Percentiles rank a stretch among this genome's conserved stretches.
Evolutionary conservation across 2,113 vertebrate genomes (phyloP).

Genomic region (Tangachromis dhanisi): DNA sequence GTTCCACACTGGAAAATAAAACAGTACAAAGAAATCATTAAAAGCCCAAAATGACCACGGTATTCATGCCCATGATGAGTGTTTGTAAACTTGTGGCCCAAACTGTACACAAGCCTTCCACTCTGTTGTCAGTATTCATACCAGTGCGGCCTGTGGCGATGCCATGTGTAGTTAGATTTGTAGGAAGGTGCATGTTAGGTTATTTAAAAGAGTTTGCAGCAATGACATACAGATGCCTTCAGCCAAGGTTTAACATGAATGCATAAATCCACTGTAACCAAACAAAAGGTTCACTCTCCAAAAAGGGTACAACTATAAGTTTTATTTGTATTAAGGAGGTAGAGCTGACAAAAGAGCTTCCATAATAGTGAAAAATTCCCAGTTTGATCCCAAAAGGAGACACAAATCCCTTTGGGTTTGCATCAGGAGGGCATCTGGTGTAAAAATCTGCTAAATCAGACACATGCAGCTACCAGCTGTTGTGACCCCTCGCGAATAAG

Average conservation of each 20-base stretch:
- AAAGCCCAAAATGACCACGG: background rate
- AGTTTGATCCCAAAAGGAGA: background rate
- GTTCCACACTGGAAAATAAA: background rate
- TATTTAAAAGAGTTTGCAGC: background rate
- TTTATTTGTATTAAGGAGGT: background rate
- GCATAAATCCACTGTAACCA: background rate
- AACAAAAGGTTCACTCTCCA: background rate
- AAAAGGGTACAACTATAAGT: background rate
- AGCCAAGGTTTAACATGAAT: background rate
- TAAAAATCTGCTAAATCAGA: background rate
- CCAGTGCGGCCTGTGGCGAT: background rate
- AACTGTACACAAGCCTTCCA: background rate
- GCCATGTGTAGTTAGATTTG: background rate
- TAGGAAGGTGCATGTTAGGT: background rate
- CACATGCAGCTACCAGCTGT: background rate
- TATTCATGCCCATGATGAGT: background rate
- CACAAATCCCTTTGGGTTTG: background rate
- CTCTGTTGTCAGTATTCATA: background rate
- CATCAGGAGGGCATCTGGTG: background rate
- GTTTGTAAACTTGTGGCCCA: background rate
- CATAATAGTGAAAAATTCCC: background rate
- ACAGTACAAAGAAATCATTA: background rate
- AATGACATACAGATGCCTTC: background rate
- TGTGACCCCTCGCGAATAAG: background rate
- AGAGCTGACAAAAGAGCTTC: background rate